phyloP scores from a whole-genome alignment of 2,113 vertebrate genomes.

The Plecturocebus donacophilus region DNA sequence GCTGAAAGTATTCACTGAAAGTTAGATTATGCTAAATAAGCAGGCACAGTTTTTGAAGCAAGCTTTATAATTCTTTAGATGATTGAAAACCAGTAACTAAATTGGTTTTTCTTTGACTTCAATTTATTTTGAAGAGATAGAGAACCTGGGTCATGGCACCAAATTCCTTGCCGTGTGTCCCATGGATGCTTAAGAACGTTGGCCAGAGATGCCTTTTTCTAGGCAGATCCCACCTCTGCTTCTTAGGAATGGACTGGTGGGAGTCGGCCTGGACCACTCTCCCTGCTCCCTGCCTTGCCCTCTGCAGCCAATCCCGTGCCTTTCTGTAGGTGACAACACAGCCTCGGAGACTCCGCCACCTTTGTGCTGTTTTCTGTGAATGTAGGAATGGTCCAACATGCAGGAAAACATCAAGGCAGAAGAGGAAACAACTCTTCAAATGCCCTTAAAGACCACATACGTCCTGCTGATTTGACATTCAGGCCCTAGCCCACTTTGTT shows the following conservation, averaged over 20 bases:
- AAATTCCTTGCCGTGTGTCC: too few species aligned
- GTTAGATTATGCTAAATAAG: too few species aligned
- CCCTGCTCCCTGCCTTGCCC: not conserved
- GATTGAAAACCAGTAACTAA: not conserved
- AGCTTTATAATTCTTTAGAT: not conserved
- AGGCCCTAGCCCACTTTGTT: not conserved
- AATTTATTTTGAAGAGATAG: not conserved
- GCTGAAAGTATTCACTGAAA: not conserved
- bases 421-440: too few species aligned
- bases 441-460: not conserved
- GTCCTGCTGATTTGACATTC: not conserved
- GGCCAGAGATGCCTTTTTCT: not conserved
- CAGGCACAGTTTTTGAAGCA: not conserved
- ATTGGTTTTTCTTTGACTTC: not conserved
- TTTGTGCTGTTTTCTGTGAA: not conserved
- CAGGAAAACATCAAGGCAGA: not conserved
- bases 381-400: accelerated
- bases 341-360: not conserved
- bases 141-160: too few species aligned
- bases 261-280: not conserved
- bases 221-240: not conserved
- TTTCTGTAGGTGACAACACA: not conserved
- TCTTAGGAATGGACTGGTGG: too few species aligned
- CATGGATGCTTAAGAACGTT: not conserved
- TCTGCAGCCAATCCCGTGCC: too few species aligned